phyloP scores from a whole-genome alignment of 1,140 invertebrate genomes.

The Calephelis virginiensis region DNA sequence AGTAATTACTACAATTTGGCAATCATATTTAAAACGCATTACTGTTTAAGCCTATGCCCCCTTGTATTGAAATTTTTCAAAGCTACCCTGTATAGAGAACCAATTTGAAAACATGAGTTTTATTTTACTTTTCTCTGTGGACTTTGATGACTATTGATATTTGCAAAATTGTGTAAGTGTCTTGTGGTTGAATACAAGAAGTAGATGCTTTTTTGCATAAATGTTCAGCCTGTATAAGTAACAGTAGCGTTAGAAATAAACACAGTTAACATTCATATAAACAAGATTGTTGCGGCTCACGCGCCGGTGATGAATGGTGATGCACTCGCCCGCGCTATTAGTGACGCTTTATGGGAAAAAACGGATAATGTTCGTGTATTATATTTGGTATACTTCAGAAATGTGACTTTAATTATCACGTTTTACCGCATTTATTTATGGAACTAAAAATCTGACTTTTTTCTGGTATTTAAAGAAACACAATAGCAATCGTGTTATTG shows the following conservation, averaged over 20 bases:
- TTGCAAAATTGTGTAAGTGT: too few species aligned
- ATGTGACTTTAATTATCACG: slow-evolving; percentile 33
- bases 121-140: too few species aligned
- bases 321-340: slow-evolving; percentile 49
- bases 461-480: too few species aligned
- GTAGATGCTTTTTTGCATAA: neutral
- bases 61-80: too few species aligned
- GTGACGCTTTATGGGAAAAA: slow-evolving; percentile 54
- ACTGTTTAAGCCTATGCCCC: too few species aligned
- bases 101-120: too few species aligned
- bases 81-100: too few species aligned
- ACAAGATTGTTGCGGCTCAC: slow-evolving; percentile 64
- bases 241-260: slow-evolving; percentile 57
- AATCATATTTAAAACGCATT: too few species aligned
- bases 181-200: neutral
- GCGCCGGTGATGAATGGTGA: slow-evolving; percentile 52
- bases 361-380: slow-evolving; percentile 31
- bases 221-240: slow-evolving; percentile 40
- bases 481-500: too few species aligned
- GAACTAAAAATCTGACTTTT: neutral
- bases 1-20: too few species aligned
- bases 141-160: too few species aligned
- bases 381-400: slow-evolving; percentile 31
- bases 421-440: slow-evolving; percentile 18
- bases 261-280: slow-evolving; percentile 72